Evolutionary conservation across 2,888 invertebrate species (phyloP), one percentile per base, ranked within the genome.

Genomic region (Nebria salina): DNA sequence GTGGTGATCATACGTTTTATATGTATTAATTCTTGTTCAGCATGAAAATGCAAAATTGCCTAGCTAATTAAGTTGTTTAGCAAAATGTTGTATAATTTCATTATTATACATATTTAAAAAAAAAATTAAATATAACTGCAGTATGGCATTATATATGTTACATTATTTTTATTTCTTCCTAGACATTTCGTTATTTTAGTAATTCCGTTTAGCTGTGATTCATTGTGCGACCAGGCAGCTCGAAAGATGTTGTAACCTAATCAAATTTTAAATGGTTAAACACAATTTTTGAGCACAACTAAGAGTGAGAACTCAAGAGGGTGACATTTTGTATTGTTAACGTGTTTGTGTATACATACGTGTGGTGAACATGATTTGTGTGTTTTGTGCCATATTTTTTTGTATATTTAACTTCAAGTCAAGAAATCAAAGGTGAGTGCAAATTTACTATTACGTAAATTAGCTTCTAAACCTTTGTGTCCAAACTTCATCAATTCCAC

Each of bases 81-180:
- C 81, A 81, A 76, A 75, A 73, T 76, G 75, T 75, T 75, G 81
- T 81, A 81, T 76, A 76, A 81, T 81, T 81, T 81, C 34, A 34
- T 34, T 76, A 81, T 76, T 81, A 81, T 81, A 81, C 76, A 76
- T 81, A 81, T 76, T 76, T 72, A 64, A 75, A 75, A 81, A 73
- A 75, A 68, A 72, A 81, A 76, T 72, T 75, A 80, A 80, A 64
- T 80, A 80, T 75, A 80, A 75, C 68, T 80, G 80, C 80, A 80
- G 72, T 80, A 75, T 68, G 70, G 79, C 75, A 79, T 79, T 79
- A 74, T 75, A 75, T 80, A 66, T 80, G 75, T 74, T 34, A 75
- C 2, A 11, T 15, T 65, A 26, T 66, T 76, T n/a, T 76, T 66
- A 9, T 26, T 72, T 34, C 25, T 54, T 54, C 54, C 54, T 54